Evolutionary conservation across 2,113 vertebrate species (phyloP).

Genomic region (Pollimyrus isidori): DNA sequence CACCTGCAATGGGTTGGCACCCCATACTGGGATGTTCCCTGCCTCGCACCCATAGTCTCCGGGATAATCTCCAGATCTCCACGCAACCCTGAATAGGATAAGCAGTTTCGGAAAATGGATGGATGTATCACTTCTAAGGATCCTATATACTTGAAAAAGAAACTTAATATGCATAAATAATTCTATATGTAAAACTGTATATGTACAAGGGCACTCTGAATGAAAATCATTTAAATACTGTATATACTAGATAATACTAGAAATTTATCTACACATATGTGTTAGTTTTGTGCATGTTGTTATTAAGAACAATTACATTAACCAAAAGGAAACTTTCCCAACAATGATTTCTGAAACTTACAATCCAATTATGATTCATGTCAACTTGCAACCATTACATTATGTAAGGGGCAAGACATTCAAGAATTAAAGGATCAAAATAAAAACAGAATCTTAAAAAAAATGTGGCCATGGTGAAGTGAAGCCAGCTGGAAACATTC

Average conservation of each 20-base stretch:
- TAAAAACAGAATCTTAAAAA: not conserved
- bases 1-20: too few relatives aligned
- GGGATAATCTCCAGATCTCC: too few relatives aligned
- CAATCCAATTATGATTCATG: not conserved
- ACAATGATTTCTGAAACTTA: not conserved
- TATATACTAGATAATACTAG: not conserved
- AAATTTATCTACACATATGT: not conserved
- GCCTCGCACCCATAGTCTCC: too few relatives aligned
- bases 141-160: not conserved
- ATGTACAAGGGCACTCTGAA: not conserved
- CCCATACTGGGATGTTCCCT: too few relatives aligned
- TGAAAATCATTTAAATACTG: not conserved
- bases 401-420: not conserved
- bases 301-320: not conserved
- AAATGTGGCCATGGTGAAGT: not conserved
- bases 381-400: not conserved
- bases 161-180: not conserved
- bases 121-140: not conserved
- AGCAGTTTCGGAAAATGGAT: too few relatives aligned
- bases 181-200: not conserved
- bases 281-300: not conserved
- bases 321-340: not conserved
- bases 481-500: conserved; percentile 6
- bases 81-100: too few relatives aligned
- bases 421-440: not conserved